These are phyloP conservation scores for Sarcophaga carnaria DNA, from an alignment of 2,888 invertebrate species.

Conservation along the genomic window DNA sequence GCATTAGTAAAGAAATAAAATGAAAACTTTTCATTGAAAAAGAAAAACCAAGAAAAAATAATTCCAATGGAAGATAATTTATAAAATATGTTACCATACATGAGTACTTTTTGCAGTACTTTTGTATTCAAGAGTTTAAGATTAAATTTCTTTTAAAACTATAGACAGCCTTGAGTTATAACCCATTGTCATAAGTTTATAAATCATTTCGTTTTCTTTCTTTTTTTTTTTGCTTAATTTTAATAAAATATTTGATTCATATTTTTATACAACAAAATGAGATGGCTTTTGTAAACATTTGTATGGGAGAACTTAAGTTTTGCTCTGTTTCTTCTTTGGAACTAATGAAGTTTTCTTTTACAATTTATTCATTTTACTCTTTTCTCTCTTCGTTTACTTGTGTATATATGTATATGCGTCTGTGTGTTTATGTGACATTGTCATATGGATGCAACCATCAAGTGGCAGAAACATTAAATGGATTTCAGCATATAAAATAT, in stretches of 20 bases:
- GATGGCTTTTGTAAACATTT: neutral
- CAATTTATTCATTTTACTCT: neutral
- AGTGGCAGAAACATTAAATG: conserved; percentile 27
- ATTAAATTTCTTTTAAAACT: neutral
- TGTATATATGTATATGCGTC: neutral
- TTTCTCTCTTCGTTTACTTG: no score
- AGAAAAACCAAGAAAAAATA: conserved; percentile 17
- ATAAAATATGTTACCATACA: neutral
- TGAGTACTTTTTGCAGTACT: neutral
- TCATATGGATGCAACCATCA: neutral
- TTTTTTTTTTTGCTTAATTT: neutral
- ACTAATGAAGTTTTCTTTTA: conserved; percentile 28
- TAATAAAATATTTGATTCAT: neutral
- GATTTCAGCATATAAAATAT: conserved; percentile 8
- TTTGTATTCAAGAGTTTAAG: neutral
- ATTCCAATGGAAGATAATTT: conserved; percentile 64
- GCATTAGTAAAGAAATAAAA: neutral
- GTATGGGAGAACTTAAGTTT: neutral
- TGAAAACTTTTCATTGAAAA: neutral
- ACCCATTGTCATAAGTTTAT: neutral
- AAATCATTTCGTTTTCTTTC: neutral
- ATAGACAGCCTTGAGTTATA: neutral
- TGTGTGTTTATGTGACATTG: neutral
- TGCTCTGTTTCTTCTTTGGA: neutral
- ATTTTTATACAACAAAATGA: neutral